Base-by-base conservation (phyloP, 2,888 invertebrate genomes). In the Ecliptopera silaceata region DNA sequence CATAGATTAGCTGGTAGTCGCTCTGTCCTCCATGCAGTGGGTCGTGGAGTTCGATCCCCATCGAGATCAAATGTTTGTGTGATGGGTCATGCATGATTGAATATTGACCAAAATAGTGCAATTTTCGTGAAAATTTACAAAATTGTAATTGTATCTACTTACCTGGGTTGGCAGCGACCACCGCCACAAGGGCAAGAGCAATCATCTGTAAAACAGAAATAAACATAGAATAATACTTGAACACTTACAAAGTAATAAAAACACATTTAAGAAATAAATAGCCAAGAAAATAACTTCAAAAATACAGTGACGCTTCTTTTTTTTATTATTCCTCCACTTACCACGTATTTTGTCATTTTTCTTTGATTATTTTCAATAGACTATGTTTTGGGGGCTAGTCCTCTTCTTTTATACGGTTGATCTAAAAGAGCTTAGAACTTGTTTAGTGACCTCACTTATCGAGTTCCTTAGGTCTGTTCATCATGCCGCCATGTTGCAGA, bases 301-400 rank as follows among this genome's bases (percentile, higher is more conserved):
- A 34, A 34, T 22, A 22, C 22, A 22, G 12, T 34, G n/a, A n/a
- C n/a, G n/a, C n/a, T n/a, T n/a, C n/a, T n/a, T n/a, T n/a, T n/a
- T n/a, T n/a, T n/a, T n/a, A n/a, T n/a, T n/a, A n/a, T 36, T 15
- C 2, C 4, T 20, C 29, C 15, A 72, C 77, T 77, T 60, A 77
- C 77, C 72, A 71, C 43, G 55, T 71, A 63, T 52, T 69, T 74
- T 8, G 63, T 58, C 77, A 77, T 77, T 53, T 54, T 56, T 29
- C 36, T 57, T 63, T 59, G 43, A 41, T 52, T 50, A 59, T 46
- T 46, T 50, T 52, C 56, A 52, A 66, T 47, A 13, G 46, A 70
- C 60, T 71, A 58, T 59, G 22, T 47, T 46, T 46, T n/a, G 17
- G 13, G 38, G 32, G 41, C 34, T 3, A 42, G 20, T 18, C 42